phyloP scores from a whole-genome alignment of 2,797 vertebrate species.

The Hylomyscus alleni region DNA sequence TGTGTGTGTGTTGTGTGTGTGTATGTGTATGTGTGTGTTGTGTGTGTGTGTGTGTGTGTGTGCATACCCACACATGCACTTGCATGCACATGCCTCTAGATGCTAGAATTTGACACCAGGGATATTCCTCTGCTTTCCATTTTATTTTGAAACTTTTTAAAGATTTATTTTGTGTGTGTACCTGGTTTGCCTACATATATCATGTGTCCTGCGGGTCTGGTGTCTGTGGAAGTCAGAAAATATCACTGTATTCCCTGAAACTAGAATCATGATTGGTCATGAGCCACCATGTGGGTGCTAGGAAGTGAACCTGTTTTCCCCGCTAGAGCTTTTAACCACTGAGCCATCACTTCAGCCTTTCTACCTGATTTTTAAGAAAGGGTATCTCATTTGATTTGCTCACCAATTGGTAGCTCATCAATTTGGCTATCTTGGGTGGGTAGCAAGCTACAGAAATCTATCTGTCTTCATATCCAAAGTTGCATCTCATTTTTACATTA shows the following conservation, averaged over 20 bases:
- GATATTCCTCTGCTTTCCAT: not conserved
- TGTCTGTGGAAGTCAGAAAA: not conserved
- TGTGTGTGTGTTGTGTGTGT: too few relatives aligned
- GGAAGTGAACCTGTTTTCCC: not conserved
- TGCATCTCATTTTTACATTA: not conserved
- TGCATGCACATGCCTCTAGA: not conserved
- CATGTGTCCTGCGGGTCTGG: not conserved
- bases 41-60: too few relatives aligned
- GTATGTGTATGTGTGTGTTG: too few relatives aligned
- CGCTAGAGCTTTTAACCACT: not conserved
- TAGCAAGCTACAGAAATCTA: not conserved
- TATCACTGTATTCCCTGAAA: too few relatives aligned
- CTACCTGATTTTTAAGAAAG: not conserved
- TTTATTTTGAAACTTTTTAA: not conserved
- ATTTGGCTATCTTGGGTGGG: not conserved
- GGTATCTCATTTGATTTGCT: not conserved
- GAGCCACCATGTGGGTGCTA: not conserved
- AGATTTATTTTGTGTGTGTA: not conserved
- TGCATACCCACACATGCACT: too few relatives aligned
- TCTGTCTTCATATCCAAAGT: not conserved
- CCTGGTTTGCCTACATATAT: not conserved
- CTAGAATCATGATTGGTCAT: not conserved
- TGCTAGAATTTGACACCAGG: not conserved
- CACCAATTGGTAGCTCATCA: not conserved
- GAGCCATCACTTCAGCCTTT: not conserved